A percentile compares a stretch with the other conserved stretches of the same genome.
Conservation (phyloP, 2,113 vertebrate genomes). For the Notothenia coriiceps region DNA sequence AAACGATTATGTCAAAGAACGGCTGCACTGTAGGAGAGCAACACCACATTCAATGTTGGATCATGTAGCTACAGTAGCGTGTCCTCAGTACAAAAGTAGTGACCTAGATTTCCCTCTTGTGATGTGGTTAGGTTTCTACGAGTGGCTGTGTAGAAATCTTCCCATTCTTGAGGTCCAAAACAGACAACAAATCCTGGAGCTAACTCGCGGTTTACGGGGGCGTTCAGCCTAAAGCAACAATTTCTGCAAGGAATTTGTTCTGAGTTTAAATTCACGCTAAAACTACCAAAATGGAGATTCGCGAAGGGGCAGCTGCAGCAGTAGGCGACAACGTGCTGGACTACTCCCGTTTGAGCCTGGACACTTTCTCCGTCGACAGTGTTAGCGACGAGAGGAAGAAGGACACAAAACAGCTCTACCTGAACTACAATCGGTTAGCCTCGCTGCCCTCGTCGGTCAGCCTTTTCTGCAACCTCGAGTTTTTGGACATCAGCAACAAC, state of each 20-base stretch:
- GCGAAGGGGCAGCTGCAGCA: slow-evolving; percentile 65
- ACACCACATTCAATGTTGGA: not conserved
- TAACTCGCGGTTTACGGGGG: slow-evolving; percentile 28
- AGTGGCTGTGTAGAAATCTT: not conserved
- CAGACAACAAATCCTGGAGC: slow-evolving; percentile 12
- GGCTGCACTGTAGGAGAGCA: not conserved
- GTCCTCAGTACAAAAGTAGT: not conserved
- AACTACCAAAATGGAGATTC: slow-evolving; percentile 79
- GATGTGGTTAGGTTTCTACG: slow-evolving; percentile 47
- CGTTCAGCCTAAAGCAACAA: slow-evolving; percentile 9
- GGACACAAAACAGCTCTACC: slow-evolving; percentile 86
- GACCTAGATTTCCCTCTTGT: slow-evolving; percentile 16
- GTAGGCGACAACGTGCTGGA: slow-evolving; percentile 82
- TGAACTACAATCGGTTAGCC: slow-evolving; percentile 87
- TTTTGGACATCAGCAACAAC: slow-evolving; percentile 94
- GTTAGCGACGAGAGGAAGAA: slow-evolving; percentile 81
- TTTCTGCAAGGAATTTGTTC: slow-evolving; percentile 11
- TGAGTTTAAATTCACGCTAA: slow-evolving; percentile 10
- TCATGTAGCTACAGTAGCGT: not conserved
- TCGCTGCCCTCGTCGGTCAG: slow-evolving; percentile 85
- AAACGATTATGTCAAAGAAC: not conserved
- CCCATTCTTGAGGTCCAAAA: slow-evolving; percentile 1
- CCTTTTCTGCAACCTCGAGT: slow-evolving; percentile 88
- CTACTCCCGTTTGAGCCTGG: slow-evolving; percentile 84
- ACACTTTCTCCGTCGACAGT: slow-evolving; percentile 73